Evolutionary conservation across 2,888 invertebrate genomes (phyloP).

Genomic region (Bimastos eiseni): DNA sequence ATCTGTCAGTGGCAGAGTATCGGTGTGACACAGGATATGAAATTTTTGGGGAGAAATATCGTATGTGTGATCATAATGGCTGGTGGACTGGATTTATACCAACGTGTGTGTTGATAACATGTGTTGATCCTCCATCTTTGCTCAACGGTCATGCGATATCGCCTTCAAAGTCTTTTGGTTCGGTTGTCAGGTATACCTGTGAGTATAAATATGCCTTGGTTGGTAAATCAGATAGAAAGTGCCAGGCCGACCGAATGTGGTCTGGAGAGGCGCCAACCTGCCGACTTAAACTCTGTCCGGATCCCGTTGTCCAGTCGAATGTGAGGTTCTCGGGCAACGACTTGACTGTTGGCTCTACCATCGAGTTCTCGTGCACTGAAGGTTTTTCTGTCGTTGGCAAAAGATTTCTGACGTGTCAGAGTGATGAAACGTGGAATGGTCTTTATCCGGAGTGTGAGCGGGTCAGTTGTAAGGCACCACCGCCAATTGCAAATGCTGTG

Average conservation of each 20-base stretch:
- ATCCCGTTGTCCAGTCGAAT: constrained; percentile 40
- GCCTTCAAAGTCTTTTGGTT: constrained; percentile 25
- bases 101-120: constrained; percentile 49
- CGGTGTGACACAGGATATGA: constrained; percentile 36
- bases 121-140: constrained; percentile 41
- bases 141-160: constrained; percentile 29
- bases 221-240: constrained; percentile 46
- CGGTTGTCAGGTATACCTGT: constrained; percentile 37
- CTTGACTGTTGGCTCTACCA: constrained; percentile 28
- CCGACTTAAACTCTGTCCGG: constrained; percentile 43
- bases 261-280: constrained; percentile 46
- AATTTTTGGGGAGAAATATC: constrained; percentile 30
- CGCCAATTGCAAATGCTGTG: constrained; percentile 40
- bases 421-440: constrained; percentile 50
- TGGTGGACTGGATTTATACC: constrained; percentile 53
- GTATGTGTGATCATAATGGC: constrained; percentile 52
- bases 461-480: constrained; percentile 48
- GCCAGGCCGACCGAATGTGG: constrained; percentile 49
- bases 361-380: constrained; percentile 47
- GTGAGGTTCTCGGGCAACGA: constrained; percentile 31
- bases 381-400: constrained; percentile 52
- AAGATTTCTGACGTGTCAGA: constrained; percentile 34
- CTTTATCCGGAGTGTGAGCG: constrained; percentile 49
- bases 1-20: constrained; percentile 21
- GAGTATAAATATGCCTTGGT: constrained; percentile 43